These are phyloP conservation scores for Drosophila nigritarsus DNA, from an alignment of 2,888 invertebrate genomes.

Conservation along the genomic window DNA sequence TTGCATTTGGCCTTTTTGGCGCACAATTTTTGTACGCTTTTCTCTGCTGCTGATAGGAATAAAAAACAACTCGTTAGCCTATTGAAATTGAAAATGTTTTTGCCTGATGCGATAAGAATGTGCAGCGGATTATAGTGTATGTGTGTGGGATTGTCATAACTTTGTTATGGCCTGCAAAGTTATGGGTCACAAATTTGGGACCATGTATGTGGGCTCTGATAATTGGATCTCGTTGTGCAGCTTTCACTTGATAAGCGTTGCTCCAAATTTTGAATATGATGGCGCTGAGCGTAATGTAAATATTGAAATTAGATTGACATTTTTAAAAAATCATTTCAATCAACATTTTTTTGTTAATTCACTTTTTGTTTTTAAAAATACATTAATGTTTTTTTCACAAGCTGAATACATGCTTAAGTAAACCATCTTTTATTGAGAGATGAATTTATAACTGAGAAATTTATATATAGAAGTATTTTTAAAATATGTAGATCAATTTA, in stretches of 20 bases:
- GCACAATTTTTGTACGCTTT: slow-evolving; percentile 68
- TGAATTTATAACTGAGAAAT: no score
- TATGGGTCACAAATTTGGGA: slow-evolving; percentile 56
- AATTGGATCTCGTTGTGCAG: slow-evolving; percentile 49
- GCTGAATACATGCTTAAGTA: not conserved
- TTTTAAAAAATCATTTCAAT: not conserved
- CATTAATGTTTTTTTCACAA: not conserved
- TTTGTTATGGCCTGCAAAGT: slow-evolving; percentile 49
- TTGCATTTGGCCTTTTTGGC: slow-evolving; percentile 73
- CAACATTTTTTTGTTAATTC: not conserved
- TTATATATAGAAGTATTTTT: not conserved
- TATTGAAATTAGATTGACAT: not conserved
- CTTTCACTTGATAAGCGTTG: slow-evolving; percentile 33
- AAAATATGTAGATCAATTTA: not conserved
- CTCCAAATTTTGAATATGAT: slow-evolving; percentile 8
- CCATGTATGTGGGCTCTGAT: slow-evolving; percentile 41
- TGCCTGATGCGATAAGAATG: slow-evolving; percentile 72
- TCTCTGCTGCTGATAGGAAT: slow-evolving; percentile 60
- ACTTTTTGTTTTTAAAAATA: not conserved
- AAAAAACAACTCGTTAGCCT: slow-evolving; percentile 71
- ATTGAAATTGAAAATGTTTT: slow-evolving; percentile 80
- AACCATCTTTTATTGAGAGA: no score
- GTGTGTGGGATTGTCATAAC: slow-evolving; percentile 37
- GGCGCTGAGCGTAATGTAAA: not conserved
- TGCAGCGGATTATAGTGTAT: slow-evolving; percentile 47